A percentile compares a stretch with the other conserved stretches of the same genome.
These are phyloP conservation scores for Saccopteryx bilineata DNA, from an alignment of 2,113 vertebrate species.

Conservation along the genomic window DNA sequence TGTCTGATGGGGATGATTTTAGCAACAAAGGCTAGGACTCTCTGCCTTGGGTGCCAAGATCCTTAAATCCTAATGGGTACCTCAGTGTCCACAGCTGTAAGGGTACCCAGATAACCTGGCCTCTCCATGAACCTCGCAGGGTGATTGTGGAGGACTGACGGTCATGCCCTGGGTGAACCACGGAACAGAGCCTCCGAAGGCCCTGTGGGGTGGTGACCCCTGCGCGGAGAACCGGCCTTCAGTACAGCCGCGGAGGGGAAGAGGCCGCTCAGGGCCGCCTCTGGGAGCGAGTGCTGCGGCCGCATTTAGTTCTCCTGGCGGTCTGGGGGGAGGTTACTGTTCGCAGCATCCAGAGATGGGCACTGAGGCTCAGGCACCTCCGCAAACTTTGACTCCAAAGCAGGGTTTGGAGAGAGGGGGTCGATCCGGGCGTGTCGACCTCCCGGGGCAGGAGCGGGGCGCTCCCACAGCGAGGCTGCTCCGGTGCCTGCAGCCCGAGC, in stretches of 20 bases:
- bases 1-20: neutral
- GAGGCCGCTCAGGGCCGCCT: too few relatives aligned
- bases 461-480: neutral
- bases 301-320: neutral
- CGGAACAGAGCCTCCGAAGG: accelerated
- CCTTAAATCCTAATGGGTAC: neutral
- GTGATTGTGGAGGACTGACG: accelerated
- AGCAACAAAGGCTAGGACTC: neutral
- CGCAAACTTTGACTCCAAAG: neutral
- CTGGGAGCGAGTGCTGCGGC: too few relatives aligned
- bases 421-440: accelerated
- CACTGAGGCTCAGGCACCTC: neutral
- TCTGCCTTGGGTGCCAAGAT: neutral
- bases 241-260: too few relatives aligned
- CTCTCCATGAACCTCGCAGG: neutral
- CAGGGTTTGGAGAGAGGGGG: neutral
- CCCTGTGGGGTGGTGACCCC: accelerated
- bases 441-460: neutral
- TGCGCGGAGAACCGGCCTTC: neutral
- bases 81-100: neutral
- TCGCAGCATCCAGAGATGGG: neutral
- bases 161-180: neutral
- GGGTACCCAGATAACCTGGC: neutral
- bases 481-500: neutral
- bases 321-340: too few relatives aligned